phyloP scores from a whole-genome alignment of 2,888 invertebrate genomes.

The Phengaris alcon region DNA sequence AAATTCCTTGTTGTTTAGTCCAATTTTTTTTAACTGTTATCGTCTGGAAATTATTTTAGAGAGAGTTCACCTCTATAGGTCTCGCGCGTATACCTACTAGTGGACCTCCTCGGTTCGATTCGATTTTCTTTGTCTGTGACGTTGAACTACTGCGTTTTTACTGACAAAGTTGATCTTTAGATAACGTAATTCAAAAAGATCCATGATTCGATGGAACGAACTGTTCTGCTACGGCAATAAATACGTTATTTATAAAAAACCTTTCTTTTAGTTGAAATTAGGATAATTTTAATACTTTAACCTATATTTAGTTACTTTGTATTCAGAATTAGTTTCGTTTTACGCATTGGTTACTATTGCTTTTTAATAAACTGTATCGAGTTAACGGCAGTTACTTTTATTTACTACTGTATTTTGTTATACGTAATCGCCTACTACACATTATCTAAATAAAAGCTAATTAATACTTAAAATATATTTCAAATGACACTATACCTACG shows the following conservation, averaged over 20 bases:
- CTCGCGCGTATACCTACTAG: constrained; percentile 36
- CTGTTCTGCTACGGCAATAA: constrained; percentile 24
- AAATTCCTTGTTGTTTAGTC: constrained; percentile 81
- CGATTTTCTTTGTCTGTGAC: constrained; percentile 40
- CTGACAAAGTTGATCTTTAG: constrained; percentile 40
- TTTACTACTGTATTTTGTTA: constrained; percentile 59
- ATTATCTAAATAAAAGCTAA: constrained; percentile 69
- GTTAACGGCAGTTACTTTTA: constrained; percentile 44
- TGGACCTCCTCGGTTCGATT: constrained; percentile 38
- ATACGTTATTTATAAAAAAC: constrained; percentile 67
- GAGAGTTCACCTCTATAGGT: constrained; percentile 48
- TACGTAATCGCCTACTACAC: constrained; percentile 76
- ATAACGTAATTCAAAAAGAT: constrained; percentile 51
- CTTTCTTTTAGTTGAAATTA: constrained; percentile 64
- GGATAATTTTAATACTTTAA: constrained; percentile 62
- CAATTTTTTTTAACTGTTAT: constrained; percentile 80
- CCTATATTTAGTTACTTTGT: constrained; percentile 64
- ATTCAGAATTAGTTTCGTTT: constrained; percentile 51
- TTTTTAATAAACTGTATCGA: constrained; percentile 41
- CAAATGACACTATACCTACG: constrained; percentile 75
- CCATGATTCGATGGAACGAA: constrained; percentile 47
- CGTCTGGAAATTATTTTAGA: constrained; percentile 76
- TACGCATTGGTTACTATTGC: constrained; percentile 47
- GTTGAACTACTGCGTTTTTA: constrained; percentile 37
- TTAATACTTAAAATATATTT: constrained; percentile 68